Base-by-base conservation (phyloP, 1,140 invertebrate genomes). In the Phocides pigmalion region DNA sequence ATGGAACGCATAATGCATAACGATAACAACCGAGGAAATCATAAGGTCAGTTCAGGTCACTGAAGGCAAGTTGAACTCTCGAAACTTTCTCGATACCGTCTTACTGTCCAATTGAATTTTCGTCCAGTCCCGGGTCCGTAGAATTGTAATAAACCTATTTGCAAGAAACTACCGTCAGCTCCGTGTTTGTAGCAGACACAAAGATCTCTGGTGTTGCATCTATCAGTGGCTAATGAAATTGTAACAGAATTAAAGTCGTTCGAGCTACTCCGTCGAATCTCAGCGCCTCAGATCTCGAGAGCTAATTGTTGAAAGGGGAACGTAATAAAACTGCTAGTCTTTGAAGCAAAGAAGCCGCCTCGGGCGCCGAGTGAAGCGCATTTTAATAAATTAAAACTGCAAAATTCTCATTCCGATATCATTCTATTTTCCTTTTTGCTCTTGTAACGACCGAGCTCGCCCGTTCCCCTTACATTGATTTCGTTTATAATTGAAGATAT, bases 351-450 rank as follows among this genome's bases (percentile, higher is more conserved):
- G 86, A 79, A 79, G 81, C 80, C 76, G 68, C 81, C 76, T 75
- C 74, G 76, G 70, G 78, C 82, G 76, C 70, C 74, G 74, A 20
- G 74, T 4, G 72, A 74, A 83, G 76, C 75, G 75, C 81, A 88
- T 90, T 88, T 90, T 89, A 89, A 90, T 89, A 90, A 89, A 89
- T 90, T 89, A 89, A 89, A 90, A 89, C 82, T 87, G 85, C 85
- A 82, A 86, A 87, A 88, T 87, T 87, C 86, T 68, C 81, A 84
- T 89, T 90, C 69, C 87, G 83, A 90, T 87, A 89, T 82, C 74
- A 81, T 80, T 87, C 70, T 74, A 73, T 84, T 82, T 87, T 79
- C 71, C 72, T 76, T 83, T 86, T 82, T 79, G 62, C 72, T 64
- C 68, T 50, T 66, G 50, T 64, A 69, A 62, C 75, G 65, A 51